phyloP scores from a whole-genome alignment of 2,113 vertebrate species.

The Callocephalon fimbriatum region DNA sequence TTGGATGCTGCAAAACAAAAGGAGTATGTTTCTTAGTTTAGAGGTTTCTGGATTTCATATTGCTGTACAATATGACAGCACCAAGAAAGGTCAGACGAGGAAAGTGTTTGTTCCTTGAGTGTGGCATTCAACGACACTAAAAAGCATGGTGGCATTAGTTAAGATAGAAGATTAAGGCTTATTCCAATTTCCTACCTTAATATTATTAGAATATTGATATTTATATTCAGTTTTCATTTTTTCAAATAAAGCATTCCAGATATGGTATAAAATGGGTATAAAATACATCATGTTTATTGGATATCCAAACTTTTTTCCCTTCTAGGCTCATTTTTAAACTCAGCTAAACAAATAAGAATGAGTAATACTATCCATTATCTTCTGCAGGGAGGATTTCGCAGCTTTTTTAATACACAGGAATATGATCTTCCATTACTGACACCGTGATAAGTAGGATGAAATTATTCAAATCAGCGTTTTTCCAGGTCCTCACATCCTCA shows the following conservation, averaged over 20 bases:
- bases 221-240: constrained; percentile 54
- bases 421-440: background rate
- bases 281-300: constrained; percentile 50
- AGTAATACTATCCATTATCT: background rate
- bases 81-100: rapidly evolving
- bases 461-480: constrained; percentile 27
- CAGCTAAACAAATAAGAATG: constrained; percentile 37
- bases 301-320: background rate
- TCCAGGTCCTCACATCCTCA: background rate
- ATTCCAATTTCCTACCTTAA: constrained; percentile 67
- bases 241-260: constrained; percentile 30
- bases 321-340: constrained; percentile 20
- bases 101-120: constrained; percentile 38
- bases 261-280: constrained; percentile 26
- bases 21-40: background rate
- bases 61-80: background rate
- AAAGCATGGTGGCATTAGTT: constrained; percentile 43
- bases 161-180: constrained; percentile 38
- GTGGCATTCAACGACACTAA: constrained; percentile 34
- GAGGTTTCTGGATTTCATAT: background rate
- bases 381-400: constrained; percentile 5
- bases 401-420: background rate
- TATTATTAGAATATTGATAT: constrained; percentile 66
- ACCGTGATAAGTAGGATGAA: background rate
- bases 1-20: constrained; percentile 76